Evolutionary conservation across 2,113 vertebrate genomes (phyloP).

Genomic region (Pimephales promelas): DNA sequence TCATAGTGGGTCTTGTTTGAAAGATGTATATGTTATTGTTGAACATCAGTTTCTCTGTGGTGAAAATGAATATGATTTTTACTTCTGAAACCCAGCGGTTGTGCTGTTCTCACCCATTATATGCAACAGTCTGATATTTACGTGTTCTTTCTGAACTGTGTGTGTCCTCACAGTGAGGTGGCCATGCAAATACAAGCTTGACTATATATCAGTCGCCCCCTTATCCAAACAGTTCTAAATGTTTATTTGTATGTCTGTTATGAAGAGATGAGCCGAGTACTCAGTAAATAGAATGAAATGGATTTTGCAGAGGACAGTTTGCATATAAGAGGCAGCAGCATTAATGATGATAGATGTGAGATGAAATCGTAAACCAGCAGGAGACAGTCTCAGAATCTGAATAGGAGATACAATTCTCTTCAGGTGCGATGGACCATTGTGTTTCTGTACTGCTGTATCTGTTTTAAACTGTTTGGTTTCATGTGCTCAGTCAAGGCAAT

Average conservation of each 20-base stretch:
- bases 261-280: background rate
- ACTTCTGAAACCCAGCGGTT: background rate
- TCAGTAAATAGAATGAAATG: background rate
- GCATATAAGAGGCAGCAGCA: background rate
- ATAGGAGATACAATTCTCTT: background rate
- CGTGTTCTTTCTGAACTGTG: conserved; percentile 51
- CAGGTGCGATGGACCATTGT: background rate
- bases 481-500: background rate
- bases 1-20: background rate
- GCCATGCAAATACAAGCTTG: conserved; percentile 50
- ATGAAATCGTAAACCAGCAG: conserved; percentile 6
- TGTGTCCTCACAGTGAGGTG: conserved; percentile 60
- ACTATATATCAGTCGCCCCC: conserved; percentile 46
- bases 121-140: conserved; percentile 56
- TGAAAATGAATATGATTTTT: background rate
- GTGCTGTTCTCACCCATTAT: background rate
- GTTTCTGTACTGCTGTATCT: background rate
- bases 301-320: background rate
- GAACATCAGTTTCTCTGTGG: background rate
- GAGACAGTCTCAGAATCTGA: background rate
- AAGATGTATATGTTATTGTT: background rate
- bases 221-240: conserved; percentile 29
- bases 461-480: background rate
- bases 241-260: conserved; percentile 60
- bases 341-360: conserved; percentile 9